Base-by-base conservation (phyloP, 2,797 vertebrate genomes). In the Enteromius argenteus region DNA sequence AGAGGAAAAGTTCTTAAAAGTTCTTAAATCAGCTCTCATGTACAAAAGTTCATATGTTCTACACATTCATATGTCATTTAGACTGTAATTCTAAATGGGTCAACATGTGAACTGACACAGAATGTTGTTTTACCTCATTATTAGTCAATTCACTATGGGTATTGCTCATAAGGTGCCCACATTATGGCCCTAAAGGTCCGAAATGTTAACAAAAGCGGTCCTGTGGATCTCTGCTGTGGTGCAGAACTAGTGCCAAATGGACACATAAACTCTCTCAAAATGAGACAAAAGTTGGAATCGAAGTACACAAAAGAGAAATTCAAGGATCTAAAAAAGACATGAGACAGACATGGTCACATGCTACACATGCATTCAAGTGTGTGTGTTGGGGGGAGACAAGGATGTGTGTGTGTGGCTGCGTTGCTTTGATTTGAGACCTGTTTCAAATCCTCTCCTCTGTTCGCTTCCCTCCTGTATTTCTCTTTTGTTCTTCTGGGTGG, bases 401-500 rank as follows among this genome's bases (percentile, higher is more conserved):
- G 23, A 30, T 49, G 17, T 19, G 3, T 30, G 27, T 44, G 37
- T 42, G 53, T 44, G 53, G 74, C 30, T 82, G 53, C 58, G 66
- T 39, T 86, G 44, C 84, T 88, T 89, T 83, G 86, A 82, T 83
- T 87, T 37, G 27, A 74, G 44, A 84, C 44, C 83, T 62, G 79
- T 79, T 84, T 88, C 86, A 87, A 86, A 87, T 88, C 75, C 78
- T 72, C 76, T 69, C 35, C 39, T 84, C 27, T 46, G 23, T 46
- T 71, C 68, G 69, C 75, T 74, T 72, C 68, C 39, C 67, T 37
- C 64, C 51, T 58, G 44, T 53, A 39, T 74, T 60, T 79, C 27
- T 85, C 62, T 83, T 88, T 87, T 89, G 88, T 88, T 86, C 89
- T 89, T 84, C 79, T 64, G 85, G 88, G 87, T 89, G 86, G 88